phyloP scores from a whole-genome alignment of 1,140 invertebrate species.

The Phymorhynchus buccinoides region DNA sequence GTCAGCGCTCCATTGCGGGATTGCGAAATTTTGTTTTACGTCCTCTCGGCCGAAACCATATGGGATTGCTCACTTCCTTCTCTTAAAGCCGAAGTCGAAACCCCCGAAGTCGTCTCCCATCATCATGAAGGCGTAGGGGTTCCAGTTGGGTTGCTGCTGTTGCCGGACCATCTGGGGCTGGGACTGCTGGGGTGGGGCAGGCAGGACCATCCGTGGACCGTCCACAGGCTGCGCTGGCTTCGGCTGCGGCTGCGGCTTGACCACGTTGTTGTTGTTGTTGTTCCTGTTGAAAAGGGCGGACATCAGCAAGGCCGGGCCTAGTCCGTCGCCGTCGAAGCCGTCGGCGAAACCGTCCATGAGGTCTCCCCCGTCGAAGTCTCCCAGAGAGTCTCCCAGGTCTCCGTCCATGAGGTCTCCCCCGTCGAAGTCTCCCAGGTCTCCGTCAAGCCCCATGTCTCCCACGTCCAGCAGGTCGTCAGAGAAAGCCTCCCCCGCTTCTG shows the following conservation, averaged over 20 bases:
- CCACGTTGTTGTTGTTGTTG: neutral
- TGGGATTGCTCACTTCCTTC: no score
- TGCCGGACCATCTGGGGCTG: neutral
- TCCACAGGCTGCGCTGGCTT: no score
- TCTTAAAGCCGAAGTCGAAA: slow-evolving; percentile 9
- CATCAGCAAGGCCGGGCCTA: neutral
- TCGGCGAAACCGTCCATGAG: neutral
- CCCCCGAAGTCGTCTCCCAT: slow-evolving; percentile 7
- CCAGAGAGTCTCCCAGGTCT: neutral
- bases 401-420: neutral
- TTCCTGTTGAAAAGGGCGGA: neutral
- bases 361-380: neutral
- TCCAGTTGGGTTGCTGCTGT: slow-evolving; percentile 6
- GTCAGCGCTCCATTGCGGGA: no score
- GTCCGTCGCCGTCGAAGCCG: neutral
- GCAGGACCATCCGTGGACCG: no score
- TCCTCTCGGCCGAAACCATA: no score
- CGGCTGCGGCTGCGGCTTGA: neutral
- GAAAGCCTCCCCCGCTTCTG: neutral
- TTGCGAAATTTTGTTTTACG: no score
- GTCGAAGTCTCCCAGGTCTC: neutral
- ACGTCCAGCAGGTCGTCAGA: neutral
- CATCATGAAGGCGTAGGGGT: neutral
- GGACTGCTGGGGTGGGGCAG: neutral
- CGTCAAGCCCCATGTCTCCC: neutral